Evolutionary conservation across 2,113 vertebrate genomes (phyloP).

Genomic region (Cepphus grylle): DNA sequence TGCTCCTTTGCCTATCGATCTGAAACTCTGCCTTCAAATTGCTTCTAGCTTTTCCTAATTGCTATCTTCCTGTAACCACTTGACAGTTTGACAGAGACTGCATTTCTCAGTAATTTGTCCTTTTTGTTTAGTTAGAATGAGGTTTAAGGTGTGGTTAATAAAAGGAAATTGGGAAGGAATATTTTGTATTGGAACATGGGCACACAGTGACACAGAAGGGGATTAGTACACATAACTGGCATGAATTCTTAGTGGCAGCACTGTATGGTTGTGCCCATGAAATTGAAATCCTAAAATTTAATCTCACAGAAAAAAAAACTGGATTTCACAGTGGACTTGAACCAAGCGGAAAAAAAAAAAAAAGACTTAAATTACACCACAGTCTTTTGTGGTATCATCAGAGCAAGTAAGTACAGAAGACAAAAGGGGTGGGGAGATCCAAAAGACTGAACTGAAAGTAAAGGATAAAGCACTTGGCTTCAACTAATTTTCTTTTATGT

Average conservation of each 20-base stretch:
- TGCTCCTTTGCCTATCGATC: conserved; percentile 12
- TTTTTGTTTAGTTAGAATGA: background rate
- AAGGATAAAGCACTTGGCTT: background rate
- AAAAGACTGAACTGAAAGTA: background rate
- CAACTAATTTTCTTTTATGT: background rate
- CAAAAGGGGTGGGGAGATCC: background rate
- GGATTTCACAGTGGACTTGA: background rate
- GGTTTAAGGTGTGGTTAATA: background rate
- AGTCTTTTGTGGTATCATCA: background rate
- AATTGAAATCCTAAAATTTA: background rate
- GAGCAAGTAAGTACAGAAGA: background rate
- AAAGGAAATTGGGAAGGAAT: background rate
- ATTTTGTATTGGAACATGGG: background rate
- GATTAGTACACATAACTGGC: background rate
- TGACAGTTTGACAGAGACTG: background rate
- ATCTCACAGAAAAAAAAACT: background rate
- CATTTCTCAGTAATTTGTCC: background rate
- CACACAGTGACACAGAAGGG: background rate
- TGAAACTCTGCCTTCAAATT: background rate
- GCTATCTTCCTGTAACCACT: conserved; percentile 20
- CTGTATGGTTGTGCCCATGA: background rate
- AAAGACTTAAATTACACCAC: background rate
- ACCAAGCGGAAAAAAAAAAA: background rate
- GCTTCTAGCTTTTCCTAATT: conserved; percentile 49
- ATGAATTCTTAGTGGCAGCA: background rate